A percentile compares a stretch with the other conserved stretches of the same genome.
Conservation (phyloP, 2,797 vertebrate species). For the Galagoides demidoff region DNA sequence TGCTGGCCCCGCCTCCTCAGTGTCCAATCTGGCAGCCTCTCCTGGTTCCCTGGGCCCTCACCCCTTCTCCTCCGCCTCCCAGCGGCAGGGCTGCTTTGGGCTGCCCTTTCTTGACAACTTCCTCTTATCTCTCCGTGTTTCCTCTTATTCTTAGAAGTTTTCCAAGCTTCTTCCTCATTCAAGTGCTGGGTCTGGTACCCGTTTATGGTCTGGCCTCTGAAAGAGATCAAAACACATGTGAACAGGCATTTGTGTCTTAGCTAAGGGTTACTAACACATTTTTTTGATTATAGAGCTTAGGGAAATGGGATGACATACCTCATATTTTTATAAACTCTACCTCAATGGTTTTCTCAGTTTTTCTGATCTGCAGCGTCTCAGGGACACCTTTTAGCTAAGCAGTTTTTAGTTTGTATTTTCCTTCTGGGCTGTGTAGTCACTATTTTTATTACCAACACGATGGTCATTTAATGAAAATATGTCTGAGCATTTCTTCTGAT, state of each 20-base stretch:
- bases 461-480: neutral
- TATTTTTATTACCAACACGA: neutral
- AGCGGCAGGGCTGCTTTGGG: neutral
- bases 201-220: neutral
- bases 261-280: neutral
- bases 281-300: neutral
- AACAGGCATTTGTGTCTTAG: neutral
- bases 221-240: neutral
- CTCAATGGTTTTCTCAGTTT: conserved; percentile 26
- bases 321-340: neutral
- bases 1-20: neutral
- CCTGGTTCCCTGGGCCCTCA: neutral
- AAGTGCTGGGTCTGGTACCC: neutral
- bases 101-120: neutral
- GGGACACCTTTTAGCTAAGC: neutral
- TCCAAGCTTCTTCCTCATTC: neutral
- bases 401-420: neutral
- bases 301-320: neutral
- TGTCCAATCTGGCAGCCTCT: neutral
- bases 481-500: neutral
- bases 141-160: neutral
- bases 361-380: conserved; percentile 27
- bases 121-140: neutral
- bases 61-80: neutral
- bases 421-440: neutral